Base-by-base conservation (phyloP, 2,113 vertebrate species). In the Prunella himalayana region DNA sequence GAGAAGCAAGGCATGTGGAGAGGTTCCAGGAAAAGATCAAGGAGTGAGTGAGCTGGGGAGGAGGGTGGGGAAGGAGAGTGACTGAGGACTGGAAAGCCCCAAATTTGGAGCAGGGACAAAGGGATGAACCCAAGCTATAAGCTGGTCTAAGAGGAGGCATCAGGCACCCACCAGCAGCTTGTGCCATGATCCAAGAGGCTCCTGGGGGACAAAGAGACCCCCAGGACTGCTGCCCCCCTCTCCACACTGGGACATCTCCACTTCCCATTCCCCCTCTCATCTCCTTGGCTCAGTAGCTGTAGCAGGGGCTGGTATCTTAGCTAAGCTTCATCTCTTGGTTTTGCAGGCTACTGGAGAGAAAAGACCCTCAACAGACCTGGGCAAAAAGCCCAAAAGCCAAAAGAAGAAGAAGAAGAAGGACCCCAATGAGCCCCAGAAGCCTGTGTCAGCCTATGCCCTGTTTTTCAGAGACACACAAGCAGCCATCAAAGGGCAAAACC, bases 331-430 rank as follows among this genome's bases (percentile, higher is more conserved):
- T 69, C 51, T 93, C 78, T 94, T 86, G 90, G 9, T 92, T 96
- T 88, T 92, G 61, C 98, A 99, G 99, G 98, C 98, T 76, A 98
- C 98, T 44, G 99, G 99, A 64, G 99, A 99, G 97, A 99, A 99
- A 96, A 98, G 99, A 95, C 99, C 99, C 45, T 99, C 99, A 20
- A 98, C 98, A 16, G 99, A 99, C 91, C 98, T 99, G 95, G 99
- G 99, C 78, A 99, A 99, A 98, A 99, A 99, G 97, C 98, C 99
- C 95, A 99, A 99, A 93, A 99, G 98, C 82, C 99, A 99, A 93
- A 99, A 99, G 95, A 99, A 99, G 98, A 99, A 99, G 98, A 99
- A 99, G 94, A 99, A 99, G 98, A 99, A 99, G 98, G 99, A 99
- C 86, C 99, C 99, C 59, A 99, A 99, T 0, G 99, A 99, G 98